Evolutionary conservation across 2,888 invertebrate species (phyloP), one percentile per base, ranked within the genome.

Genomic region (Brachyptera risi): DNA sequence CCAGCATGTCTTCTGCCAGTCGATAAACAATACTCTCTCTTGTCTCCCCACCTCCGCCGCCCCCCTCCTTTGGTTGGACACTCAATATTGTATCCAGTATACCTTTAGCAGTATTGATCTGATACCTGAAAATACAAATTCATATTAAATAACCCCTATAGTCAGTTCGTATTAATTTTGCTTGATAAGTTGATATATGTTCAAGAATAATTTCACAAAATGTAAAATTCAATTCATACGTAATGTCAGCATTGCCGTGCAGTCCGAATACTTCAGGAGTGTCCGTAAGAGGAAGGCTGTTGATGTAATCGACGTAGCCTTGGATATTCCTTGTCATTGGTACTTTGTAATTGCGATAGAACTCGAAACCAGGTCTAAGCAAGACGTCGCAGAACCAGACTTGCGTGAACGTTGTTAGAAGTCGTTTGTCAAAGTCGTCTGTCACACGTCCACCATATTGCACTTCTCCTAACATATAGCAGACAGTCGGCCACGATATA

Each of bases 41-140:
- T 0, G 93, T 92, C 78, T 97, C 96, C 0, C 96, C 95, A 0
- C 93, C 92, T 63, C 88, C 88, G 19, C 87, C 84, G 0, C 92
- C 93, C 1, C 95, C 91, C 78, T 97, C 96, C 73, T 97, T 97
- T 0, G 97, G 97, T 72, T 97, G 96, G n/a, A 97, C 96, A 73
- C 86, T 95, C 42, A 97, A 80, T 69, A 97, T 96, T 0, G 95
- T 95, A 71, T 95, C 93, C 70, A 97, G 80, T 71, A 97, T 96
- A 67, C 82, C 90, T 77, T 93, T 93, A 24, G 96, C 94, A 49
- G 94, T 94, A 73, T 96, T 96, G 65, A 96, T 97, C 77, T 96
- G 96, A 76, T 96, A 81, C n/a, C 81, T 81, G 68, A 2, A 66
- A 56, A n/a, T n/a, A n/a, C n/a, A n/a, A n/a, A n/a, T n/a, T n/a